Evolutionary conservation across 35 echinoderm and acorn worm genomes (phyloP).

Genomic region (Lytechinus variegatus): DNA sequence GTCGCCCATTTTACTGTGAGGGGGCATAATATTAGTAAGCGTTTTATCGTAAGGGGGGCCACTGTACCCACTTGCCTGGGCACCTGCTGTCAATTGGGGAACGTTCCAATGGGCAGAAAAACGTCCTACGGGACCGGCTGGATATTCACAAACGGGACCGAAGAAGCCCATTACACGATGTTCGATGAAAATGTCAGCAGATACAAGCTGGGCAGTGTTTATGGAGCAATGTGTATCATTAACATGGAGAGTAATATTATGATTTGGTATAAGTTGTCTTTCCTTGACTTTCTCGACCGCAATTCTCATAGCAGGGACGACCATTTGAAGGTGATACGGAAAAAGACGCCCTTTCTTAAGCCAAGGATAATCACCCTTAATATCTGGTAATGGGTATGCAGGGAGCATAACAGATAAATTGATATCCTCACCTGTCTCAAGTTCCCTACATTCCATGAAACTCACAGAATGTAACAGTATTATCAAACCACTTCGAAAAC

Average conservation of each 20-base stretch:
- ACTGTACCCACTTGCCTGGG: slow-evolving; percentile 59
- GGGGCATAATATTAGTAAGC: slow-evolving; percentile 46
- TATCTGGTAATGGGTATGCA: neutral
- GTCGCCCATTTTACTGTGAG: slow-evolving; percentile 58
- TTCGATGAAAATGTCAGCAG: slow-evolving; percentile 59
- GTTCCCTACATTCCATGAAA: neutral
- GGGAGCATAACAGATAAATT: slow-evolving; percentile 62
- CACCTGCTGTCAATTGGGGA: slow-evolving; percentile 77
- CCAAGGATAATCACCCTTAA: neutral
- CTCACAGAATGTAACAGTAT: neutral
- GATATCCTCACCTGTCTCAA: slow-evolving; percentile 7
- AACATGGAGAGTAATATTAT: slow-evolving; percentile 34
- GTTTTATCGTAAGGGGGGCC: slow-evolving; percentile 22
- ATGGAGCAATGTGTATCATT: slow-evolving; percentile 62
- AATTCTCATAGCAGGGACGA: slow-evolving; percentile 71
- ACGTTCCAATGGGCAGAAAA: slow-evolving; percentile 83
- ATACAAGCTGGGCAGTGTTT: slow-evolving; percentile 57
- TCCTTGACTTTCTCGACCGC: slow-evolving; percentile 57
- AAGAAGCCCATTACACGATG: slow-evolving; percentile 64
- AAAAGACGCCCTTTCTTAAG: slow-evolving; percentile 37
- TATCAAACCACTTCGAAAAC: neutral
- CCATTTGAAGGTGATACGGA: slow-evolving; percentile 81
- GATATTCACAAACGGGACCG: slow-evolving; percentile 79
- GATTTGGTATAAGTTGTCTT: slow-evolving; percentile 8
- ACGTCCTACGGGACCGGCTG: slow-evolving; percentile 49